Evolutionary conservation across 2,797 vertebrate genomes (phyloP).

Genomic region (Carapus acus): DNA sequence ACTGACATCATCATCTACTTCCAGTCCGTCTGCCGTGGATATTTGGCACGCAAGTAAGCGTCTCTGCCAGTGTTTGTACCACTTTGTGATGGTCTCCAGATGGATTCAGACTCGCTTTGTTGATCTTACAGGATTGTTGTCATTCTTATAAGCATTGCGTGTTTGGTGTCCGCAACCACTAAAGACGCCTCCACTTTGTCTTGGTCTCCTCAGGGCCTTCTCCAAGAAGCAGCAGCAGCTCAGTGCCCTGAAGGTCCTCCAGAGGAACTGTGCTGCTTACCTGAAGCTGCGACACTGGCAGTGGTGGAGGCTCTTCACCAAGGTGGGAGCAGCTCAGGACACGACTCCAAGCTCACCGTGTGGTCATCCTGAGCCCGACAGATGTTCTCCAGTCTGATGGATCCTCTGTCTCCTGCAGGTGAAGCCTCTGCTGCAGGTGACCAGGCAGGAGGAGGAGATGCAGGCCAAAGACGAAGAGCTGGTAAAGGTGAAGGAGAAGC

Average conservation of each 20-base stretch:
- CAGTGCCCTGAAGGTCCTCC: constrained; percentile 91
- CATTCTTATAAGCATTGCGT: constrained; percentile 7
- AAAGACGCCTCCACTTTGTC: background rate
- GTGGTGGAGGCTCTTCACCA: constrained; percentile 99
- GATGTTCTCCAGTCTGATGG: too few relatives aligned
- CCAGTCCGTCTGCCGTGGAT: constrained; percentile 93
- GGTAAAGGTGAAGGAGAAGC: constrained; percentile 92
- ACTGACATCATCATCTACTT: constrained; percentile 98
- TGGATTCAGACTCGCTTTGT: too few relatives aligned
- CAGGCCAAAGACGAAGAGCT: constrained; percentile 96
- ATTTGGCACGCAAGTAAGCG: constrained; percentile 91
- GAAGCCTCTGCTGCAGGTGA: constrained; percentile 95
- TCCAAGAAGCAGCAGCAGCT: constrained; percentile 96
- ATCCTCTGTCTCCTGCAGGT: constrained; percentile 70
- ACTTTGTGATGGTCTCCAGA: background rate
- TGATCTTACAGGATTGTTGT: too few relatives aligned
- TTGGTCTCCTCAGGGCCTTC: constrained; percentile 77
- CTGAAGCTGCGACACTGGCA: constrained; percentile 97
- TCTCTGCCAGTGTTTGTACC: background rate
- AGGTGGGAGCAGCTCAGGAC: too few relatives aligned
- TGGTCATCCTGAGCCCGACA: too few relatives aligned
- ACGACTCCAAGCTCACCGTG: constrained; percentile 6
- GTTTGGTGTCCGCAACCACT: too few relatives aligned
- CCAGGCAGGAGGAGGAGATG: constrained; percentile 94
- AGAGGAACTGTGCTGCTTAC: constrained; percentile 95